These are phyloP conservation scores for Aeoliscus strigatus DNA, from an alignment of 2,797 vertebrate genomes.

Conservation along the genomic window DNA sequence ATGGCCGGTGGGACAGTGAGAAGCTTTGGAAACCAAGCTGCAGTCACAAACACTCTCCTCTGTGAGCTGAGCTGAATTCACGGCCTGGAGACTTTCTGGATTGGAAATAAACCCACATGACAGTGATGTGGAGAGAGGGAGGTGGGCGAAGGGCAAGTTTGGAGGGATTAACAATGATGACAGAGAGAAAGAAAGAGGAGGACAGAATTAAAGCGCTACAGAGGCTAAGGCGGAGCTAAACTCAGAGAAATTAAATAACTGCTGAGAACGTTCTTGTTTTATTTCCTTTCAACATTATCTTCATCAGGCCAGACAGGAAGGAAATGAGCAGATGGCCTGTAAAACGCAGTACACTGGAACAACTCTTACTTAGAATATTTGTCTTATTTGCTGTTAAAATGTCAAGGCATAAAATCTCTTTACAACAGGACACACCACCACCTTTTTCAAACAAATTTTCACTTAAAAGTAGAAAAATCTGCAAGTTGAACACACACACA, in stretches of 20 bases:
- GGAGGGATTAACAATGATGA: conserved; percentile 19
- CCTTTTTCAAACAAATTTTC: too few species aligned
- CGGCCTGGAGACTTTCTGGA: conserved; percentile 16
- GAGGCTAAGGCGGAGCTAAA: conserved; percentile 4
- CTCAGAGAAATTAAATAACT: conserved; percentile 20
- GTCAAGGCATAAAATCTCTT: too few species aligned
- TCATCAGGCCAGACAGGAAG: too few species aligned
- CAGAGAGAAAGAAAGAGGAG: conserved; percentile 8
- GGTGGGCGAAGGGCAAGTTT: conserved; percentile 38
- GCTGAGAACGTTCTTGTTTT: conserved; percentile 17
- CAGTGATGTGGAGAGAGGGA: conserved; percentile 43
- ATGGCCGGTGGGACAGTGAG: too few species aligned
- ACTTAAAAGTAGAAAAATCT: too few species aligned
- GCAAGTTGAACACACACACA: too few species aligned
- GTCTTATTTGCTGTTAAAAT: too few species aligned
- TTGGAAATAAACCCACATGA: conserved; percentile 31
- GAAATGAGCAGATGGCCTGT: too few species aligned
- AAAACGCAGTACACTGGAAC: too few species aligned
- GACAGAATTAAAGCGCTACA: conserved; percentile 14
- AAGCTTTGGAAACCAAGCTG: not conserved
- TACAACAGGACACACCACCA: too few species aligned
- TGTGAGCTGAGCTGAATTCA: conserved; percentile 10
- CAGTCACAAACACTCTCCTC: not conserved
- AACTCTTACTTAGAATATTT: too few species aligned
- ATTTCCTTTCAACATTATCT: too few species aligned